A percentile compares a stretch with the other conserved stretches of the same genome.
Conservation (phyloP, 1,140 invertebrate genomes). For the Macrocentrus cingulum region DNA sequence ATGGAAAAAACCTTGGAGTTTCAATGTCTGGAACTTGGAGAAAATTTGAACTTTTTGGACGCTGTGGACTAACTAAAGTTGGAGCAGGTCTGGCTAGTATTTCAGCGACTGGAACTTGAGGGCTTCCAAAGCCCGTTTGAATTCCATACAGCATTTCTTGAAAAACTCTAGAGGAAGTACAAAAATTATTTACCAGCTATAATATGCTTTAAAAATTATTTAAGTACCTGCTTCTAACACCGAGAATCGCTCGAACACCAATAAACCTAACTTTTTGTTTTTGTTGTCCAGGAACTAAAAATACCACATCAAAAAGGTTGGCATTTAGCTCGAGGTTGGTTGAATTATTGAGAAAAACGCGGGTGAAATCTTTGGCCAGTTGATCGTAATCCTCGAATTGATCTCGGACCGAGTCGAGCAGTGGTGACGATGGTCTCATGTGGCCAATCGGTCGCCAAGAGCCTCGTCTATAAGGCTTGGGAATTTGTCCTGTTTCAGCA, state of each 20-base stretch:
- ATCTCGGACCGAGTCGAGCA: conserved; percentile 88
- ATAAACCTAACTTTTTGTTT: conserved; percentile 89
- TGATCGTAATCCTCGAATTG: conserved; percentile 94
- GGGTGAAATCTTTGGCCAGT: conserved; percentile 88
- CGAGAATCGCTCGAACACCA: conserved; percentile 87
- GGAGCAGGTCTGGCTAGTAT: conserved; percentile 81
- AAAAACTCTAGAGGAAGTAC: conserved; percentile 63
- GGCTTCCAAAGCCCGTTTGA: conserved; percentile 89
- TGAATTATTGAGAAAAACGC: conserved; percentile 82
- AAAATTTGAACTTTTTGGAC: conserved; percentile 90
- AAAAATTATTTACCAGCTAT: neutral
- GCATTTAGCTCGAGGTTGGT: conserved; percentile 71
- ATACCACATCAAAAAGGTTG: conserved; percentile 86
- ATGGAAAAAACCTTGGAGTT: conserved; percentile 60
- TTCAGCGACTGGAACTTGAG: conserved; percentile 87
- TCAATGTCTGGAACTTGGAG: conserved; percentile 79
- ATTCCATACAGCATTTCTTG: conserved; percentile 96
- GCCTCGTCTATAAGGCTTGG: conserved; percentile 86
- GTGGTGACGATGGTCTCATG: conserved; percentile 88
- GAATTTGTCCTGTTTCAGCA: conserved; percentile 92
- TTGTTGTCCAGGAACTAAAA: conserved; percentile 81
- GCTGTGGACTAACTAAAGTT: conserved; percentile 78
- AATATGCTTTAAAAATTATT: conserved; percentile 21
- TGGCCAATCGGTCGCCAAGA: conserved; percentile 94
- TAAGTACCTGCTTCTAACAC: conserved; percentile 78